phyloP scores from a whole-genome alignment of 2,797 vertebrate species.

The Hoplostethus mediterraneus region DNA sequence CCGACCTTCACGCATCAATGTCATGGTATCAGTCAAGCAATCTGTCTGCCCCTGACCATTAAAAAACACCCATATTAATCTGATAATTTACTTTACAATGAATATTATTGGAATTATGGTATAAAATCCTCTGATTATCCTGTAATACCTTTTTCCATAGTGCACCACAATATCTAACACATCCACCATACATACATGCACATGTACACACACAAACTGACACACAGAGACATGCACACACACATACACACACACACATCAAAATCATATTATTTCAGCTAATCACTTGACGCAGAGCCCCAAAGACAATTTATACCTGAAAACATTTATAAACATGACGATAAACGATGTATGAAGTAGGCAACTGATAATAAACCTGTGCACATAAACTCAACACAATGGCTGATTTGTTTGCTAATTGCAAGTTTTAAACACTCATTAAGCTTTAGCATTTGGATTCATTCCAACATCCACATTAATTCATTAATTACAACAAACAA shows the following conservation, averaged over 20 bases:
- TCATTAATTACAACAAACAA: not conserved
- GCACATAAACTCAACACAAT: not conserved
- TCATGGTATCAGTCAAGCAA: no score
- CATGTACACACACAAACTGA: not conserved
- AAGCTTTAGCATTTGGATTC: not conserved
- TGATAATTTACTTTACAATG: no score
- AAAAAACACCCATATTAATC: no score
- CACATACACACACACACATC: constrained; percentile 1
- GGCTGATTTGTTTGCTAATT: not conserved
- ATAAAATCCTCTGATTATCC: no score
- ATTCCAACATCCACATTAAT: not conserved
- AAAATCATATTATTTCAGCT: not conserved
- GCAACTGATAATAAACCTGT: not conserved
- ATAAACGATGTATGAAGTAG: not conserved
- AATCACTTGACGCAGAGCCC: not conserved
- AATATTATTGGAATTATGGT: no score
- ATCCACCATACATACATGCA: not conserved
- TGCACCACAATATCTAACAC: not conserved
- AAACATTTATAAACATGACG: not conserved
- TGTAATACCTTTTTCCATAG: no score
- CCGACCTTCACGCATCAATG: not conserved
- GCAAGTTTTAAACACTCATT: not conserved
- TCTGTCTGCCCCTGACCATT: no score
- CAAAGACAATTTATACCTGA: not conserved
- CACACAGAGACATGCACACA: not conserved